Evolutionary conservation across 1,140 invertebrate species (phyloP), one percentile per base, ranked within the genome.

Genomic region (Hirudo medicinalis): DNA sequence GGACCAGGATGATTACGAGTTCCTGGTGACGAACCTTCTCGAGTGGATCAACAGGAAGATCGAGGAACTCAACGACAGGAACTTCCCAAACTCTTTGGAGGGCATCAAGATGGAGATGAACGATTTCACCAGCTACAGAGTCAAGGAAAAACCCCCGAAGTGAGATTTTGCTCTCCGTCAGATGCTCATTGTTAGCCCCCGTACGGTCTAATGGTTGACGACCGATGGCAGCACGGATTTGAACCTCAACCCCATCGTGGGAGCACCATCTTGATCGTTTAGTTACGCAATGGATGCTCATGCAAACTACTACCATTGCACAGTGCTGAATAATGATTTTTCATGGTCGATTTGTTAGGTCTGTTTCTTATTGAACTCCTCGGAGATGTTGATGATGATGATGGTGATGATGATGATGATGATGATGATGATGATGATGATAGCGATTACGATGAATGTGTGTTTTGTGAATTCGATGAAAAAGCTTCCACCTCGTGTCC

Each of bases 81-180:
- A 90, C 71, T 94, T 98, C 78, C 93, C 94, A n/a, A 98, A 98
- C 83, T 90, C 90, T 0, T 81, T 98, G 63, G 92, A 96, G 79
- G 94, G 91, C 67, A 96, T 99, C 75, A 93, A 97, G 83, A 87
- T 89, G 66, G 88, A 97, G 79, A 82, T 97, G 70, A 80, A 91
- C 19, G 83, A 87, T 40, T 99, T 99, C 82, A 97, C 97, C 79
- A 88, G 94, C 77, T 99, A 98, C 82, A 85, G 94, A 76, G 97
- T 93, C 0, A 87, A 93, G 27, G 95, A 98, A 80, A 98, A 99
- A 84, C 95, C 95, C 19, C 94, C 94, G 71, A 98, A 97, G 87
- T 90, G 80, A 85, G 85, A 83, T 36, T 22, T 67, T 13, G 22
- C 11, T 57, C 32, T n/a, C n/a, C n/a, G n/a, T n/a, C n/a, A n/a